These are phyloP conservation scores for Euspilapteryx auroguttella DNA, from an alignment of 2,888 invertebrate species.

Conservation along the genomic window DNA sequence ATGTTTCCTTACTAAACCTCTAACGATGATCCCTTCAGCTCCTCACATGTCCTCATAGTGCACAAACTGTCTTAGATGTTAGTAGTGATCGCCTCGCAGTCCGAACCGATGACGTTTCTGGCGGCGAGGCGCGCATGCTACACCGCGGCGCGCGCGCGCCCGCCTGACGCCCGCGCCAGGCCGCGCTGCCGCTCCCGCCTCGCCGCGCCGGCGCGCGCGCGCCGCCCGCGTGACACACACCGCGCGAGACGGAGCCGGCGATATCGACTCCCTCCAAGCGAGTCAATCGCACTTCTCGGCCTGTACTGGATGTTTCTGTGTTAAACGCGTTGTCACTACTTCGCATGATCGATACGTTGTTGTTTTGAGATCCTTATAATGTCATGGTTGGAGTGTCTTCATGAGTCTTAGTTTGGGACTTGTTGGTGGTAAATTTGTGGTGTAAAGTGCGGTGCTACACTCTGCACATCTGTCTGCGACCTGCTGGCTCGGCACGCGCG, in stretches of 20 bases:
- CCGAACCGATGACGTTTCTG: conserved; percentile 18
- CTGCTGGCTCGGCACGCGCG: conserved; percentile 17
- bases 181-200: conserved; percentile 3
- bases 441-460: conserved; percentile 36
- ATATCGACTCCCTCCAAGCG: conserved; percentile 12
- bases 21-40: conserved; percentile 29
- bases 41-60: conserved; percentile 36
- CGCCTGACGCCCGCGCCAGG: conserved; percentile 21
- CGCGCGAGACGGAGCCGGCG: conserved; percentile 53
- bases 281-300: too few species aligned
- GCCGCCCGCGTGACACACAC: conserved; percentile 30
- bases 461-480: conserved; percentile 42
- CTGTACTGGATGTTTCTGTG: conserved; percentile 15
- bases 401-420: conserved; percentile 11
- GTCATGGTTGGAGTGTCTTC: conserved; percentile 18
- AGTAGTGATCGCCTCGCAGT: conserved; percentile 25
- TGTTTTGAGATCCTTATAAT: conserved; percentile 14
- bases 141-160: conserved; percentile 25
- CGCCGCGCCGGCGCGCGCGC: background rate
- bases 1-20: conserved; percentile 36
- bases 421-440: conserved; percentile 1
- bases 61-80: conserved; percentile 27
- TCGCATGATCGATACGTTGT: conserved; percentile 50
- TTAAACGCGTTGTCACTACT: conserved; percentile 24
- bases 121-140: conserved; percentile 36